Percentiles rank a stretch among this genome's conserved stretches.
phyloP scores from a whole-genome alignment of 2,113 vertebrate species.

The Bagarius yarrelli region DNA sequence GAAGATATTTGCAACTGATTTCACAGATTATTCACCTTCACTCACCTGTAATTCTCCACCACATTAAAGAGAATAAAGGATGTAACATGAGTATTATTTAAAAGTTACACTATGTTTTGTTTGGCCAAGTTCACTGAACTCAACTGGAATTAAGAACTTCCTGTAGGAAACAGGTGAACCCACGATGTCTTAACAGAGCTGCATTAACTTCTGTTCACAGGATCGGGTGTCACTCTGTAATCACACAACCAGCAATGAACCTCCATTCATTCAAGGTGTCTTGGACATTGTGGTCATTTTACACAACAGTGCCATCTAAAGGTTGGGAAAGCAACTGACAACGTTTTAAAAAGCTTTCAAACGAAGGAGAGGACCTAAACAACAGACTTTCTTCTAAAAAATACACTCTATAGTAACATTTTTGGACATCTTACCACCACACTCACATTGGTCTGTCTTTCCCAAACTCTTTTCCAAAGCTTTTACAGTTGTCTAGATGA shows the following conservation, averaged over 20 bases:
- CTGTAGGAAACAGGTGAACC: constrained; percentile 60
- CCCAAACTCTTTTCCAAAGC: no score
- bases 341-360: background rate
- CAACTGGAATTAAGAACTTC: constrained; percentile 61
- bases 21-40: constrained; percentile 27
- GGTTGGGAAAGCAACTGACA: constrained; percentile 39
- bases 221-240: constrained; percentile 55
- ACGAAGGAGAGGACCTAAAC: background rate
- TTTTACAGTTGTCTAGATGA: no score
- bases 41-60: constrained; percentile 32
- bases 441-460: no score
- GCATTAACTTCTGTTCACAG: constrained; percentile 52
- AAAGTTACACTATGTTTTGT: constrained; percentile 60
- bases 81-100: constrained; percentile 58
- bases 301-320: constrained; percentile 64
- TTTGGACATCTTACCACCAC: no score
- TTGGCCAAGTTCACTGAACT: constrained; percentile 66
- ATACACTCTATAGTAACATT: no score
- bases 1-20: constrained; percentile 6
- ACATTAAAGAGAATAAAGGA: constrained; percentile 28
- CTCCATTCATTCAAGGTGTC: background rate
- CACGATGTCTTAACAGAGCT: constrained; percentile 44
- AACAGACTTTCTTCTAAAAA: background rate
- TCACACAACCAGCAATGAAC: constrained; percentile 44
- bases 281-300: constrained; percentile 43